Evolutionary conservation across 2,888 invertebrate genomes (phyloP).

Genomic region (Ennomos fuscantarius): DNA sequence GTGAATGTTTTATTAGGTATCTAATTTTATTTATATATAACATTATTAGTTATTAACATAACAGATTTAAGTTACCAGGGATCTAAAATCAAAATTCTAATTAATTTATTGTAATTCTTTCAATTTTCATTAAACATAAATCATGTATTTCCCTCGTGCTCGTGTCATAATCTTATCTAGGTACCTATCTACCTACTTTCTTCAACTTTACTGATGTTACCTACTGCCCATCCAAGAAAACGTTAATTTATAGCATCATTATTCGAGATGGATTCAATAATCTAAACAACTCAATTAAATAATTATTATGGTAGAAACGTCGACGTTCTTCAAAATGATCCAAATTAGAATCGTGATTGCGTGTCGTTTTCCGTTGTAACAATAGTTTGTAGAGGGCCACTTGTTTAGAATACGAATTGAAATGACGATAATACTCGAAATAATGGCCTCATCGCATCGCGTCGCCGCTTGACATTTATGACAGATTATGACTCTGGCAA

Average conservation of each 20-base stretch:
- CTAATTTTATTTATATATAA: too few relatives aligned
- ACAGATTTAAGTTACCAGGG: too few relatives aligned
- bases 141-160: too few relatives aligned
- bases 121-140: too few relatives aligned
- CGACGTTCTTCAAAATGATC: constrained; percentile 49
- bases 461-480: constrained; percentile 76
- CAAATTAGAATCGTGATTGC: constrained; percentile 62
- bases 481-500: constrained; percentile 76
- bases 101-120: too few relatives aligned
- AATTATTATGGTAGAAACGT: constrained; percentile 50
- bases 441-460: constrained; percentile 68
- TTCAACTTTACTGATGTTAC: background rate
- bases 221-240: background rate
- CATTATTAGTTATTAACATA: too few relatives aligned
- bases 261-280: constrained; percentile 12
- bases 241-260: constrained; percentile 10
- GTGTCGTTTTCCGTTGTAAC: constrained; percentile 64
- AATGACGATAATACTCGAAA: constrained; percentile 71
- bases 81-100: too few relatives aligned
- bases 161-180: too few relatives aligned
- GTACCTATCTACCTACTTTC: too few relatives aligned
- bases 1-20: too few relatives aligned
- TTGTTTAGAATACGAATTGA: constrained; percentile 68
- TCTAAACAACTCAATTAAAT: constrained; percentile 53
- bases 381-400: constrained; percentile 67